phyloP scores from a whole-genome alignment of 2,888 invertebrate genomes.

The Synanthedon tipuliformis region DNA sequence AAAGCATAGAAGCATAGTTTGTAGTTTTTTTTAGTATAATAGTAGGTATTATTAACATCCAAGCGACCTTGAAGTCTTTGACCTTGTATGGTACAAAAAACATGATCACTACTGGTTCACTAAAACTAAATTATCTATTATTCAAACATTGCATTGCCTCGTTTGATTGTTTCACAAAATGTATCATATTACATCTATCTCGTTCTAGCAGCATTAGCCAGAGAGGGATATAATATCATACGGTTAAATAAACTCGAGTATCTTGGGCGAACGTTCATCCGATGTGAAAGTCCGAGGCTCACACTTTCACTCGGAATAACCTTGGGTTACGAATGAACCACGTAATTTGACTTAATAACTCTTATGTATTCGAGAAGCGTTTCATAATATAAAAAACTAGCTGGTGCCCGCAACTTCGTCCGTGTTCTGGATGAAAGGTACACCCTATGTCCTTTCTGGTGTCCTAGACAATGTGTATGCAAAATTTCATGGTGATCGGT shows the following conservation, averaged over 20 bases:
- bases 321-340: constrained; percentile 39
- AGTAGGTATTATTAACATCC: background rate
- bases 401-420: too few relatives aligned
- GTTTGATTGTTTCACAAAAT: background rate
- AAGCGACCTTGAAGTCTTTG: background rate
- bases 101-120: background rate
- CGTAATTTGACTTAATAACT: constrained; percentile 33
- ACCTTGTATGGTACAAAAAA: background rate
- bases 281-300: constrained; percentile 34
- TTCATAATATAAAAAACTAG: constrained; percentile 19
- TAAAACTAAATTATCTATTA: too few relatives aligned
- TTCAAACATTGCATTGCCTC: background rate
- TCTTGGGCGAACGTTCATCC: constrained; percentile 11
- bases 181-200: background rate
- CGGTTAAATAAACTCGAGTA: constrained; percentile 15
- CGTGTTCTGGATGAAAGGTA: too few relatives aligned
- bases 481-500: too few relatives aligned
- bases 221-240: constrained; percentile 16
- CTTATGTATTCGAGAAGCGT: constrained; percentile 11
- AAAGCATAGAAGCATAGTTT: too few relatives aligned
- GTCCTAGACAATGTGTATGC: too few relatives aligned
- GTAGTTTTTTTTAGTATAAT: too few relatives aligned
- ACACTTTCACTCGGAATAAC: constrained; percentile 48
- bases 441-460: too few relatives aligned
- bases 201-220: constrained; percentile 39